These are phyloP conservation scores for Eilema caniola DNA, from an alignment of 2,888 invertebrate genomes.

Conservation along the genomic window DNA sequence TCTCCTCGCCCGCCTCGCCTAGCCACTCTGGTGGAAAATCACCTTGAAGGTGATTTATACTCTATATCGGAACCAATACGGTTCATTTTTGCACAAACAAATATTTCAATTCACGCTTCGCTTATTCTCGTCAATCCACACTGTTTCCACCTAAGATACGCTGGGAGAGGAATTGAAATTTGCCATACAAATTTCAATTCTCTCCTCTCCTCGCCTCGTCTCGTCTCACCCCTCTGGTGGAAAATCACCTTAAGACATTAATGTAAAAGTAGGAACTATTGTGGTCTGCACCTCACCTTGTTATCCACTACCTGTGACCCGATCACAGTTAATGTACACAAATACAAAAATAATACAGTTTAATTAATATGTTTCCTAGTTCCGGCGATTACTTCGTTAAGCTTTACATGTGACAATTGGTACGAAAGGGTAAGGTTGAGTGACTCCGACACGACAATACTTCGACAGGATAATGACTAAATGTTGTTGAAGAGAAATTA, in stretches of 20 bases:
- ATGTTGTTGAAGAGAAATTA: neutral
- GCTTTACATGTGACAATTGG: neutral
- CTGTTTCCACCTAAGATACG: no score
- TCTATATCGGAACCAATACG: no score
- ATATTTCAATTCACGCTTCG: no score
- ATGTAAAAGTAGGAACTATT: slow-evolving; percentile 15
- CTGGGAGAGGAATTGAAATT: no score
- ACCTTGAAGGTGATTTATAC: no score
- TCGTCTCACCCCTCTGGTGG: no score
- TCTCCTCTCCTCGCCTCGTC: no score
- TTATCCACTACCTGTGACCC: slow-evolving; percentile 1
- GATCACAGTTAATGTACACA: neutral
- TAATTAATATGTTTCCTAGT: slow-evolving; percentile 4
- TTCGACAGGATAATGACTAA: neutral
- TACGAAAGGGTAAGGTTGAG: neutral
- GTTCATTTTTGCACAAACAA: no score
- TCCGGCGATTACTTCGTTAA: neutral
- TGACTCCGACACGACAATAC: neutral
- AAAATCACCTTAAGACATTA: slow-evolving; percentile 10
- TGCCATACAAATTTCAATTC: no score
- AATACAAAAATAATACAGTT: neutral
- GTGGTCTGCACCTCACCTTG: slow-evolving; percentile 8
- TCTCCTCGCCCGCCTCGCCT: no score
- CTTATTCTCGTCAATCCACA: no score
- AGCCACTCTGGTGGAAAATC: no score